These are phyloP conservation scores for Luehdorfia chinensis DNA, from an alignment of 1,140 invertebrate genomes.

Conservation along the genomic window DNA sequence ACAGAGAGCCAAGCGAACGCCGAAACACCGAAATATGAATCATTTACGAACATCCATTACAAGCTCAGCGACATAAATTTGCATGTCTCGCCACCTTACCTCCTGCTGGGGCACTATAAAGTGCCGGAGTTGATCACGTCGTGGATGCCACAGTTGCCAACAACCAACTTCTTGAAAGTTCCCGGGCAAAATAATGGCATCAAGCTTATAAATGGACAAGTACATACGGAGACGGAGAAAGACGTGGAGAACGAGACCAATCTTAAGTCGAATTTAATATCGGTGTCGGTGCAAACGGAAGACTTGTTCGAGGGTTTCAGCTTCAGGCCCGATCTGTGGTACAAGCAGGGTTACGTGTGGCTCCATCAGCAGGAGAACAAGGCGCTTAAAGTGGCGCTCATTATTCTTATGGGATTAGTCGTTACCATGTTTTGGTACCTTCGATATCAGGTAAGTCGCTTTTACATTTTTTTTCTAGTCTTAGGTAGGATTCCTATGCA, in stretches of 20 bases:
- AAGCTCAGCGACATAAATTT: slow-evolving; percentile 65
- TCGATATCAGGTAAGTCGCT: slow-evolving; percentile 74
- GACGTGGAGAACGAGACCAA: slow-evolving; percentile 69
- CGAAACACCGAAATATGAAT: slow-evolving; percentile 55
- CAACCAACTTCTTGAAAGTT: slow-evolving; percentile 45
- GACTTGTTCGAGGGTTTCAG: slow-evolving; percentile 48
- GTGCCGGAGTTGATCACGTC: slow-evolving; percentile 80
- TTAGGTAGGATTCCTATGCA: too few relatives aligned
- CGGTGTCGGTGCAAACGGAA: slow-evolving; percentile 72
- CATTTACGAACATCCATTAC: slow-evolving; percentile 72
- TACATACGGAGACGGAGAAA: slow-evolving; percentile 41
- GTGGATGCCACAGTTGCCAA: slow-evolving; percentile 59
- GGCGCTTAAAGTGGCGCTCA: slow-evolving; percentile 81
- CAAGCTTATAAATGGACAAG: slow-evolving; percentile 61
- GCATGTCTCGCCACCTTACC: slow-evolving; percentile 62
- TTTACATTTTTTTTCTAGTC: neutral
- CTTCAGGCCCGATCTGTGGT: slow-evolving; percentile 59
- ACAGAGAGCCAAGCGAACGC: slow-evolving; percentile 35
- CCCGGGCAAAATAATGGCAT: slow-evolving; percentile 32
- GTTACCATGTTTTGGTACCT: slow-evolving; percentile 85
- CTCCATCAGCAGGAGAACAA: slow-evolving; percentile 83
- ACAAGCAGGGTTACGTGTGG: slow-evolving; percentile 76
- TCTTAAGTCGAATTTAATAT: slow-evolving; percentile 56
- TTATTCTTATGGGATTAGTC: slow-evolving; percentile 81
- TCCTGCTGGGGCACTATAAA: slow-evolving; percentile 87